Evolutionary conservation across 2,797 vertebrate genomes (phyloP).

Genomic region (Phyllotis vaccarum): DNA sequence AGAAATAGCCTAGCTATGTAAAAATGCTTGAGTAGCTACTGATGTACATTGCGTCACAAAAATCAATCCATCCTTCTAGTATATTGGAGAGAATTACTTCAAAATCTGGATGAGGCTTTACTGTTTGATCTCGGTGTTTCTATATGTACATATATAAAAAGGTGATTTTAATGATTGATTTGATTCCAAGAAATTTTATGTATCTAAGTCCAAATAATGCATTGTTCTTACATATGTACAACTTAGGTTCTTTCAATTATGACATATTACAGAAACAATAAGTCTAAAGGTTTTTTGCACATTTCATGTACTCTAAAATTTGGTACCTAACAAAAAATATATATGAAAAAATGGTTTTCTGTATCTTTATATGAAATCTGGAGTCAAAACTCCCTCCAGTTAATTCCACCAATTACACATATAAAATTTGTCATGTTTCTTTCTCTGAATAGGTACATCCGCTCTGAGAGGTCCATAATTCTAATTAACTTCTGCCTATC

Average conservation of each 20-base stretch:
- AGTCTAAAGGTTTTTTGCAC: not conserved
- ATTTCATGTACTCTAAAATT: conserved; percentile 9
- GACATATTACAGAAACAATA: not conserved
- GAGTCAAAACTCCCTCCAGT: not conserved
- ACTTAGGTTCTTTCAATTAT: conserved; percentile 2
- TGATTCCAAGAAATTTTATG: conserved; percentile 23
- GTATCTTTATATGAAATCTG: not conserved
- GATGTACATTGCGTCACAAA: not conserved
- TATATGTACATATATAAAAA: not conserved
- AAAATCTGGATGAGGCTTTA: not conserved
- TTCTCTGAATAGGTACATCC: conserved; percentile 94
- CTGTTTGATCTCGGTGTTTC: conserved; percentile 3
- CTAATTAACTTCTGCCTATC: conserved; percentile 99
- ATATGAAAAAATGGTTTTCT: not conserved
- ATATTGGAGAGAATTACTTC: not conserved
- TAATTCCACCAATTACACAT: conserved; percentile 20
- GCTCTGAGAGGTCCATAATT: conserved; percentile 98
- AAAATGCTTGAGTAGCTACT: conserved; percentile 39
- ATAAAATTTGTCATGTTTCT: conserved; percentile 1
- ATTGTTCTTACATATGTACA: not conserved
- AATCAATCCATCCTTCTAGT: not conserved
- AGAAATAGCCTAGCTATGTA: not conserved
- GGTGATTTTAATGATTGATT: not conserved
- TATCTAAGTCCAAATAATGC: not conserved
- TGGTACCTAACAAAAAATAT: not conserved